Conservation (phyloP, 2,113 vertebrate species). For the Fukomys damarensis region DNA sequence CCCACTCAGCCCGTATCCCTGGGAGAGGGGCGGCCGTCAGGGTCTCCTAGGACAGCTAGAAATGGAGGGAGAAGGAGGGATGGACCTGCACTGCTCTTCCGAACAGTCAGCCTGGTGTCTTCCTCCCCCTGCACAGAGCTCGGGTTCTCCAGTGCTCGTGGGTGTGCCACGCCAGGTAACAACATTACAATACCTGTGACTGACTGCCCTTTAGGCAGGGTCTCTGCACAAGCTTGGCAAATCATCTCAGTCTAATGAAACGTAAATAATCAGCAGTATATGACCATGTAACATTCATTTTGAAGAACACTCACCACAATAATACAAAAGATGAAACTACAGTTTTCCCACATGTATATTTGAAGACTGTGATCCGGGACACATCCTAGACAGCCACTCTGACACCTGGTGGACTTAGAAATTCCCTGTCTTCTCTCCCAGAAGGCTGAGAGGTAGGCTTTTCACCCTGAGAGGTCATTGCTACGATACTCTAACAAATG, state of each 20-base stretch:
- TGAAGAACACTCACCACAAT: slow-evolving; percentile 3
- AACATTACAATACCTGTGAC: not conserved
- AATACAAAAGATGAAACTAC: slow-evolving; percentile 5
- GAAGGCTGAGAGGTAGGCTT: not conserved
- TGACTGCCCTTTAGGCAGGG: not conserved
- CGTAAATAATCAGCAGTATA: not conserved
- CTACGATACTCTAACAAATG: not conserved
- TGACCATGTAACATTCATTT: not conserved
- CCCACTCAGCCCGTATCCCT: not conserved
- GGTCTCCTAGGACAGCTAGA: not conserved
- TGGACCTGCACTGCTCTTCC: not conserved
- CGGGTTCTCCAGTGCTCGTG: not conserved
- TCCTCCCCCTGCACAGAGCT: not conserved
- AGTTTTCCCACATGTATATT: not conserved
- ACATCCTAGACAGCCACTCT: not conserved
- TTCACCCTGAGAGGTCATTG: not conserved
- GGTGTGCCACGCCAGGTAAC: not conserved
- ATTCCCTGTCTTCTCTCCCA: not conserved
- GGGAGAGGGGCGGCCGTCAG: not conserved
- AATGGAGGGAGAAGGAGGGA: not conserved
- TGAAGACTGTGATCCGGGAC: not conserved
- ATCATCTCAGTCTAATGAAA: slow-evolving; percentile 1
- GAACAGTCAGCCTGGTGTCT: not conserved
- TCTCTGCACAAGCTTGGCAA: not conserved
- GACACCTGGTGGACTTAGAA: not conserved